Conservation (phyloP, 2,888 invertebrate genomes). For the Melinaea marsaeus region DNA sequence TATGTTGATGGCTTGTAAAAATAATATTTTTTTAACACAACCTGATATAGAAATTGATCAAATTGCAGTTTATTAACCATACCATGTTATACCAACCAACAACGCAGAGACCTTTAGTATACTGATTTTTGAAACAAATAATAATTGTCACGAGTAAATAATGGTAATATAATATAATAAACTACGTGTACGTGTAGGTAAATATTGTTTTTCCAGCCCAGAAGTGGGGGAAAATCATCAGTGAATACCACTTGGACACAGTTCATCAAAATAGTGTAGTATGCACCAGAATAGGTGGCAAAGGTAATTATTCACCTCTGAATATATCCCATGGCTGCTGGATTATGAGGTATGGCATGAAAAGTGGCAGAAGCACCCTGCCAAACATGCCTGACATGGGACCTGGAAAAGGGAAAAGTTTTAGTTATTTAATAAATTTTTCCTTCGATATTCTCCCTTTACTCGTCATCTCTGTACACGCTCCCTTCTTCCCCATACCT, state of each 20-base stretch:
- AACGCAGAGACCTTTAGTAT: no score
- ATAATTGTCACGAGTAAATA: no score
- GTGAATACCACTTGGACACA: conserved; percentile 90
- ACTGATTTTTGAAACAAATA: no score
- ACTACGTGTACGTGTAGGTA: conserved; percentile 84
- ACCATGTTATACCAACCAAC: no score
- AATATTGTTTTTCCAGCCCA: conserved; percentile 88
- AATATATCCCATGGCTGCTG: conserved; percentile 82
- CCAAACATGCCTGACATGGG: no score
- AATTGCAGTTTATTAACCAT: no score
- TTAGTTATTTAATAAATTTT: neutral
- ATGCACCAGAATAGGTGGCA: conserved; percentile 78
- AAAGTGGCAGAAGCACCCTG: conserved; percentile 53
- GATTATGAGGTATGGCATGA: conserved; percentile 47
- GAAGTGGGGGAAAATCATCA: conserved; percentile 85
- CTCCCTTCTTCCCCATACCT: no score
- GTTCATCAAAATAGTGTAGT: conserved; percentile 87
- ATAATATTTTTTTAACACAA: no score
- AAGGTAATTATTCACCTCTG: conserved; percentile 85
- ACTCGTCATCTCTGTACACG: no score
- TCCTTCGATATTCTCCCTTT: neutral
- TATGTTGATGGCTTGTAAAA: no score
- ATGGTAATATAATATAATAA: conserved; percentile 1
- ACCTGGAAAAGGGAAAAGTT: conserved; percentile 40
- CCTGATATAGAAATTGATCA: no score